Evolutionary conservation across 2,888 invertebrate genomes (phyloP).

Genomic region (Erannis defoliaria): DNA sequence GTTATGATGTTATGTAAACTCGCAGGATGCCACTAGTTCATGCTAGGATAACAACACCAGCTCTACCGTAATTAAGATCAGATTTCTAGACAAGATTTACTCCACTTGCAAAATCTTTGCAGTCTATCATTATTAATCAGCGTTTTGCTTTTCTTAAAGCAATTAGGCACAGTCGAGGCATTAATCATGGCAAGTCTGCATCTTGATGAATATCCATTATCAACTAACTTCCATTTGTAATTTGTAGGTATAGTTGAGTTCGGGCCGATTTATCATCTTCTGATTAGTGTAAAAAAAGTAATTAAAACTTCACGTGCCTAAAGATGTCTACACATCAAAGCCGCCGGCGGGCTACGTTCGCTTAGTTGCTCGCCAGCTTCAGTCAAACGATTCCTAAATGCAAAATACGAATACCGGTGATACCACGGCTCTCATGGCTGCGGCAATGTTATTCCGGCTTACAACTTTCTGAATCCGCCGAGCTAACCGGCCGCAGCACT

Average conservation of each 20-base stretch:
- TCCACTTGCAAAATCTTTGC: not conserved
- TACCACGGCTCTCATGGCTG: too few species aligned
- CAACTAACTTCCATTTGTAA: not conserved
- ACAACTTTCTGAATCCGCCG: too few species aligned
- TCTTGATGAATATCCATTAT: slow-evolving; percentile 7
- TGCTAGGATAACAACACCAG: not conserved
- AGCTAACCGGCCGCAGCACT: too few species aligned
- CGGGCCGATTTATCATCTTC: not conserved
- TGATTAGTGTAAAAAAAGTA: not conserved
- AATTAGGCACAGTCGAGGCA: slow-evolving; percentile 40
- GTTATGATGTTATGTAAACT: too few species aligned
- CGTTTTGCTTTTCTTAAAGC: not conserved
- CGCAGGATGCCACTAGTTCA: too few species aligned
- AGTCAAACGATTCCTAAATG: too few species aligned
- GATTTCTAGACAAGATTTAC: not conserved
- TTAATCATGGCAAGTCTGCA: slow-evolving; percentile 10
- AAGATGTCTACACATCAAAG: too few species aligned
- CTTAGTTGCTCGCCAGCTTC: too few species aligned
- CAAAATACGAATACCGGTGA: too few species aligned
- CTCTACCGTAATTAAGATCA: not conserved
- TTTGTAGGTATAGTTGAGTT: not conserved
- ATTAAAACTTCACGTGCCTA: too few species aligned
- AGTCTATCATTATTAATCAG: slow-evolving; percentile 8
- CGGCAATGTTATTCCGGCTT: too few species aligned
- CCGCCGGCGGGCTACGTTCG: too few species aligned